phyloP scores from a whole-genome alignment of 2,113 vertebrate species.

The Camelus dromedarius region DNA sequence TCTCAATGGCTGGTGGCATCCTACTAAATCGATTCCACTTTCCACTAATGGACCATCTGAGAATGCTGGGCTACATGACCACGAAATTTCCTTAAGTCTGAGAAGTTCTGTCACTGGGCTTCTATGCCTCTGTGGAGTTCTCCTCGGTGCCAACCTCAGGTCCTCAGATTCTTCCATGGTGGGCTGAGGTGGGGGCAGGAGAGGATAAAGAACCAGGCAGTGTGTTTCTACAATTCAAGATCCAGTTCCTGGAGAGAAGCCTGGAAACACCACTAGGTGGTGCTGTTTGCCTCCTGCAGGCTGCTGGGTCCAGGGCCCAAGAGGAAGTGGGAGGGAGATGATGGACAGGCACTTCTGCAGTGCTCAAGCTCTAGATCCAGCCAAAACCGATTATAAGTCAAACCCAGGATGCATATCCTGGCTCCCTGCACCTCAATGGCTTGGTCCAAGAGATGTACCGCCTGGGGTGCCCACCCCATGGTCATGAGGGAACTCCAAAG shows the following conservation, averaged over 20 bases:
- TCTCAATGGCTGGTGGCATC: background rate
- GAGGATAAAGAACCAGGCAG: background rate
- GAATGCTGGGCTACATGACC: background rate
- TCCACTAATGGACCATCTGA: background rate
- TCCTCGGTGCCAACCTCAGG: background rate
- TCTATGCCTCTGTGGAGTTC: background rate
- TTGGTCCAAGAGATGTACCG: background rate
- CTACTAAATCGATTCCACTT: background rate
- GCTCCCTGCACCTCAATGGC: background rate
- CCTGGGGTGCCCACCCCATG: background rate
- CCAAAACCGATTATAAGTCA: background rate
- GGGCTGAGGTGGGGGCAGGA: rapidly evolving
- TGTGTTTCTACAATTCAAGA: background rate
- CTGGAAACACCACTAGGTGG: constrained; percentile 16
- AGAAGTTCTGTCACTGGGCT: background rate
- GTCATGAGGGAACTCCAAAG: background rate
- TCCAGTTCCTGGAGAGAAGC: background rate
- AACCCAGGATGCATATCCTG: background rate
- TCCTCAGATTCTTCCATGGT: background rate
- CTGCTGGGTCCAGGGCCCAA: background rate
- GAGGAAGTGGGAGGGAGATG: background rate
- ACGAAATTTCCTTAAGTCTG: background rate
- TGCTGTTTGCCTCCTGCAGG: background rate
- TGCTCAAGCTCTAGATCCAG: background rate
- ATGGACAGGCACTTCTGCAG: background rate